Conservation (phyloP, 2,797 vertebrate species). For the Cichlasoma orientale region DNA sequence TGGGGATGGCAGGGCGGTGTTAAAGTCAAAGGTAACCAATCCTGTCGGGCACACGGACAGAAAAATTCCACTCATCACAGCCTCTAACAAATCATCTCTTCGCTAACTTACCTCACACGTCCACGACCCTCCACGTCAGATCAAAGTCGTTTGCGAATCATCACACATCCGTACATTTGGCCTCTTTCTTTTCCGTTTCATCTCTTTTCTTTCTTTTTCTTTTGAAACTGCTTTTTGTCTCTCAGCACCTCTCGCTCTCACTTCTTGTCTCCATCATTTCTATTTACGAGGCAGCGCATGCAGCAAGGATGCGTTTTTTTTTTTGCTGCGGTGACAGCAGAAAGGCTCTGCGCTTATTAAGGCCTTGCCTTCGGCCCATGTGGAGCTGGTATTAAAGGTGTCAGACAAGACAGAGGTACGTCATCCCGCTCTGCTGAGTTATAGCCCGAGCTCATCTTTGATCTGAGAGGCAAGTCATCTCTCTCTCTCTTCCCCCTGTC, state of each 20-base stretch:
- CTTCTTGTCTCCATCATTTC: slow-evolving; percentile 14
- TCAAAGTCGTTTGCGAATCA: slow-evolving; percentile 61
- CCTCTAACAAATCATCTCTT: slow-evolving; percentile 73
- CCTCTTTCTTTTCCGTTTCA: slow-evolving; percentile 9
- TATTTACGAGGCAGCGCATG: slow-evolving; percentile 31
- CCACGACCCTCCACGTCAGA: slow-evolving; percentile 59
- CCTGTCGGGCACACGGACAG: slow-evolving; percentile 66
- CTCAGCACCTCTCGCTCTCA: slow-evolving; percentile 42
- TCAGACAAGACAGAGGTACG: slow-evolving; percentile 75
- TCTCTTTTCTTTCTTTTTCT: background rate
- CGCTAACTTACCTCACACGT: slow-evolving; percentile 66
- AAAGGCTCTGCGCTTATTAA: slow-evolving; percentile 64
- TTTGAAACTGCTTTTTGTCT: slow-evolving; percentile 40
- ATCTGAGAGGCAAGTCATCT: slow-evolving; percentile 66
- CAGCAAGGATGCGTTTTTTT: slow-evolving; percentile 35
- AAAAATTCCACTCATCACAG: slow-evolving; percentile 67
- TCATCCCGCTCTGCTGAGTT: slow-evolving; percentile 76
- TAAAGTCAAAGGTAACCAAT: slow-evolving; percentile 61
- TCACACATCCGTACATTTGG: slow-evolving; percentile 41
- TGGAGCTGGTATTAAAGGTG: slow-evolving; percentile 80
- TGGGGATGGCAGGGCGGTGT: slow-evolving; percentile 3
- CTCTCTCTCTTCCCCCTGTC: slow-evolving; percentile 1
- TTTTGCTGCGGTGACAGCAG: slow-evolving; percentile 56
- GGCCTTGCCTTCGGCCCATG: slow-evolving; percentile 68
- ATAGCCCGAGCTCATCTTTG: slow-evolving; percentile 76